Evolutionary conservation across 2,888 invertebrate species (phyloP).

Genomic region (Tribolium freemani): DNA sequence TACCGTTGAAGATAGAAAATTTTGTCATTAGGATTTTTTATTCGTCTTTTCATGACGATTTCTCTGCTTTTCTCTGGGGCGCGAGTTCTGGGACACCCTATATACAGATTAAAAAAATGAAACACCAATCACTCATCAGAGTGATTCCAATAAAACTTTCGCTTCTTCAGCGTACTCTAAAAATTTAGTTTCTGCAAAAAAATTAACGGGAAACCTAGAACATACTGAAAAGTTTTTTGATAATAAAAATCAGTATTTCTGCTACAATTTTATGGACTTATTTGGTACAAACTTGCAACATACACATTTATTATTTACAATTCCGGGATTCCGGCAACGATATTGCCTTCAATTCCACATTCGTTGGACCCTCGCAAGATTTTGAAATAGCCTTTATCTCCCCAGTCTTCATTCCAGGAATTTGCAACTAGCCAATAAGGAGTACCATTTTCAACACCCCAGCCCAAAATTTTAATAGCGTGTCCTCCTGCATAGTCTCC

Average conservation of each 20-base stretch:
- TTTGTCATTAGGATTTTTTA: too few relatives aligned
- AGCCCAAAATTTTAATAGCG: conserved; percentile 90
- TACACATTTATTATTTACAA: background rate
- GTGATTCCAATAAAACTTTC: too few relatives aligned
- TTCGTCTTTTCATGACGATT: too few relatives aligned
- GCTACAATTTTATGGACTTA: background rate
- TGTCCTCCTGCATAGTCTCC: conserved; percentile 86
- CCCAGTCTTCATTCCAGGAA: conserved; percentile 96
- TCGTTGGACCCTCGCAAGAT: conserved; percentile 85
- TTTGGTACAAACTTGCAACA: background rate
- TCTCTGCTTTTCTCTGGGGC: too few relatives aligned
- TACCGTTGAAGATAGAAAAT: too few relatives aligned
- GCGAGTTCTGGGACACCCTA: too few relatives aligned
- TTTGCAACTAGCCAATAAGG: conserved; percentile 92
- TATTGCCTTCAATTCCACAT: conserved; percentile 81
- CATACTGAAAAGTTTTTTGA: too few relatives aligned
- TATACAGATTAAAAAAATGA: too few relatives aligned
- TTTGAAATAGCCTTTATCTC: conserved; percentile 89
- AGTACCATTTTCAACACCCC: conserved; percentile 80
- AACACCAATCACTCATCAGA: too few relatives aligned
- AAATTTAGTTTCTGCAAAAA: too few relatives aligned
- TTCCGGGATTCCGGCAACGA: conserved; percentile 66
- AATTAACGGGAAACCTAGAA: too few relatives aligned
- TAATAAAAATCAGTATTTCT: background rate
- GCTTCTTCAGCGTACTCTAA: too few relatives aligned